Percentiles rank a stretch among this genome's conserved stretches.
Evolutionary conservation across 2,888 invertebrate genomes (phyloP).

Genomic region (Tryphoninae sp.): DNA sequence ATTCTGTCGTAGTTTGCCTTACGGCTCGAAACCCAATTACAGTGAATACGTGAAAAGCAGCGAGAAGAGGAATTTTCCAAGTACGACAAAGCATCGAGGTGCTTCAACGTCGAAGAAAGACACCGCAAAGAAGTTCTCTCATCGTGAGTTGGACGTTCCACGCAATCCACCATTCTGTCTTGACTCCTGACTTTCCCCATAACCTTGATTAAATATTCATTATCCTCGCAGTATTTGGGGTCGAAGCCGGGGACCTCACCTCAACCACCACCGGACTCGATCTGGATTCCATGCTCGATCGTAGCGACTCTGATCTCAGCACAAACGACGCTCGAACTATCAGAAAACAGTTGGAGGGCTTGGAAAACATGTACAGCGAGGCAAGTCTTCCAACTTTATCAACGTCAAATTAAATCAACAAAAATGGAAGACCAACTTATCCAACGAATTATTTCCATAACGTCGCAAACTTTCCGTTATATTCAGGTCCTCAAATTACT

Average conservation of each 20-base stretch:
- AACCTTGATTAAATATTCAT: neutral
- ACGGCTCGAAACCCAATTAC: slow-evolving; percentile 85
- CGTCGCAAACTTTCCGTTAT: too few relatives aligned
- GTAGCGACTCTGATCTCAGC: slow-evolving; percentile 89
- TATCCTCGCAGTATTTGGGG: slow-evolving; percentile 84
- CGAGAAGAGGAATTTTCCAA: slow-evolving; percentile 77
- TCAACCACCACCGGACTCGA: slow-evolving; percentile 91
- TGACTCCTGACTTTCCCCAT: neutral
- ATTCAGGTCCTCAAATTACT: slow-evolving; percentile 84
- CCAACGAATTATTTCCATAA: neutral
- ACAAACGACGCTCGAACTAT: slow-evolving; percentile 90
- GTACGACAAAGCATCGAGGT: slow-evolving; percentile 75
- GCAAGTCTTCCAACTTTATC: slow-evolving; percentile 80
- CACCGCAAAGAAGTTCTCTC: slow-evolving; percentile 77
- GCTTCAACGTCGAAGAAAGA: slow-evolving; percentile 78
- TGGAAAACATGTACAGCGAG: slow-evolving; percentile 94
- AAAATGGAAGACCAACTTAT: neutral
- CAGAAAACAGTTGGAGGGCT: slow-evolving; percentile 89
- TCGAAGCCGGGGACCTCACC: slow-evolving; percentile 89
- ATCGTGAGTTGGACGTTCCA: slow-evolving; percentile 72
- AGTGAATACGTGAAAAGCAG: slow-evolving; percentile 82
- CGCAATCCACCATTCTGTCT: neutral
- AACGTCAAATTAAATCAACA: neutral
- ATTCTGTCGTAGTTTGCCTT: slow-evolving; percentile 84
- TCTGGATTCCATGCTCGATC: slow-evolving; percentile 90